Percentiles rank a stretch among this genome's conserved stretches.
These are phyloP conservation scores for Cyrtonyx montezumae DNA, from an alignment of 2,113 vertebrate genomes.

Conservation along the genomic window DNA sequence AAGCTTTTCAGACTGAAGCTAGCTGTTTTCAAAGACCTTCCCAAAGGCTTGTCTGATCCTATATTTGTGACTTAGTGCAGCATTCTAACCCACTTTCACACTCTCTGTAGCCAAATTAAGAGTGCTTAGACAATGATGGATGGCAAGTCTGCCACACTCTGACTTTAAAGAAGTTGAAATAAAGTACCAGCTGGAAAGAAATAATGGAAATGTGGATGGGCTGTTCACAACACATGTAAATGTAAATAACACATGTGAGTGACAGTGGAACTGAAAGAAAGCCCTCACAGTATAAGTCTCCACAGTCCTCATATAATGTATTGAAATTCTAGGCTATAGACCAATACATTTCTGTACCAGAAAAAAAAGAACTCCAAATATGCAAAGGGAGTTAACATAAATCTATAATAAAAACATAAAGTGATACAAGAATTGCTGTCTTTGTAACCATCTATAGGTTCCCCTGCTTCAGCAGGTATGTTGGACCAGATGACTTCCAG, in stretches of 20 bases:
- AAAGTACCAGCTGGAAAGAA: conserved; percentile 40
- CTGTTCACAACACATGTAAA: conserved; percentile 24
- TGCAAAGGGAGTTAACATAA: background rate
- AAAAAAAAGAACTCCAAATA: background rate
- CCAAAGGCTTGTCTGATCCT: conserved; percentile 50
- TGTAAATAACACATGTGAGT: background rate
- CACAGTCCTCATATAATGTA: background rate
- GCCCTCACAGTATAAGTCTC: background rate
- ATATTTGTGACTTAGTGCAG: conserved; percentile 32
- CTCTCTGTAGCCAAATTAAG: background rate
- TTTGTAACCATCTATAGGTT: background rate
- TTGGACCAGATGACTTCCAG: background rate
- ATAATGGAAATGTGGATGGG: conserved; percentile 27
- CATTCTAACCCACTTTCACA: background rate
- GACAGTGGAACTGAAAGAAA: background rate
- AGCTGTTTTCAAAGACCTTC: conserved; percentile 34
- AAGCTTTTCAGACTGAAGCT: conserved; percentile 43
- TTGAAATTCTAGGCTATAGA: background rate
- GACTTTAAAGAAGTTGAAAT: conserved; percentile 57
- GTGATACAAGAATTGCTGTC: background rate
- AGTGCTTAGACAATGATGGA: conserved; percentile 33
- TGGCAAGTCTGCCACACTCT: conserved; percentile 9
- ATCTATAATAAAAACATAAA: background rate
- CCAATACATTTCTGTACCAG: background rate
- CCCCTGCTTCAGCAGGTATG: background rate